These are phyloP conservation scores for Pyrrhia umbra DNA, from an alignment of 2,888 invertebrate genomes.

Conservation along the genomic window DNA sequence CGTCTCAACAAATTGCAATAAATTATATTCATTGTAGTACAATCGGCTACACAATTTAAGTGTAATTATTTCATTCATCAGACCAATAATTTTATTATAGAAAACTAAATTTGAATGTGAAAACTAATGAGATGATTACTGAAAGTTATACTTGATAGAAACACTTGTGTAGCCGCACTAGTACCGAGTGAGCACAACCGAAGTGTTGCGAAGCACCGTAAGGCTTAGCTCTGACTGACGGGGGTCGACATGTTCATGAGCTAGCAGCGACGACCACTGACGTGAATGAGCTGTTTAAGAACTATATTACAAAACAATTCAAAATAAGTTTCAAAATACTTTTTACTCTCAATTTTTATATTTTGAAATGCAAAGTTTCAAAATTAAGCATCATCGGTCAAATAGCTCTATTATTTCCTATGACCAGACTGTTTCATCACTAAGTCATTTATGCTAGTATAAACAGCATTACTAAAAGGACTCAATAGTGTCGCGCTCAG, in stretches of 20 bases:
- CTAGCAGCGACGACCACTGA: background rate
- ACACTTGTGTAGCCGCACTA: constrained; percentile 36
- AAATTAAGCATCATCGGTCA: too few species aligned
- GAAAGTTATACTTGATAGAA: background rate
- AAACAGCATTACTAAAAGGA: background rate
- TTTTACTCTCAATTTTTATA: too few species aligned
- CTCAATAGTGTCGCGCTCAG: background rate
- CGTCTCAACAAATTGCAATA: constrained; percentile 47
- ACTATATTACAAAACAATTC: too few species aligned
- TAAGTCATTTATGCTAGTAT: background rate
- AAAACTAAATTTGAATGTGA: background rate
- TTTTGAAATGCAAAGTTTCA: too few species aligned
- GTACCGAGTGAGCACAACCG: constrained; percentile 49
- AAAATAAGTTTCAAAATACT: too few species aligned
- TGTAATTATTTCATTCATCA: background rate
- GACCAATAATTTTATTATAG: background rate
- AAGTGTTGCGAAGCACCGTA: constrained; percentile 47
- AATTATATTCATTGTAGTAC: constrained; percentile 31
- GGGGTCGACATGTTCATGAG: background rate
- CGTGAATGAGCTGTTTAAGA: too few species aligned
- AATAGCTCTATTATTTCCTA: background rate
- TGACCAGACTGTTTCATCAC: background rate
- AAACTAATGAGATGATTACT: background rate
- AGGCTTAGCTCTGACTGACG: constrained; percentile 17
- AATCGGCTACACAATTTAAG: constrained; percentile 28